Evolutionary conservation across 2,888 invertebrate genomes (phyloP), one percentile per base, ranked within the genome.

Genomic region (Hypselothyrea guttata): DNA sequence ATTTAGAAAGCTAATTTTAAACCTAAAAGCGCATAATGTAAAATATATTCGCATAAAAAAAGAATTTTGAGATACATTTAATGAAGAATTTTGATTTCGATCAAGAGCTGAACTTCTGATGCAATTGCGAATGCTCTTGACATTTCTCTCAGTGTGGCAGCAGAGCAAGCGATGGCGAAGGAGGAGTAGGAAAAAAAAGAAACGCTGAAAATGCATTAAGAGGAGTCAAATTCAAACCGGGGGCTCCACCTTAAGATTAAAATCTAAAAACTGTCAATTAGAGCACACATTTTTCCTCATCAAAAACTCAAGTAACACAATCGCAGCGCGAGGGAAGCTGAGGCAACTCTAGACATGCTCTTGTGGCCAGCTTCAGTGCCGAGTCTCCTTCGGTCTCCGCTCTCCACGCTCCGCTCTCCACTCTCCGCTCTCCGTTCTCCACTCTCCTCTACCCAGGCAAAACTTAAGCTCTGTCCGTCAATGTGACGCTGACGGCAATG

Each of bases 241-340:
- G 31, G 13, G n/a, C 13, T 46, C 37, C 46, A 55, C 49, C 61
- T 65, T 61, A 77, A 86, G 87, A 87, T 87, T 87, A 87, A 86
- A 87, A 87, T 87, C 87, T 87, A 77, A 82, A 82, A 86, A 87
- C 79, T 87, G 87, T 87, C 87, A 87, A 87, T 87, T 87, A 87
- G 87, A 84, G 87, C 87, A 78, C 78, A 78, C 78, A 87, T 86
- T 86, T 84, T 78, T 78, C 79, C 81, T 76, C 81, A 78, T 78
- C 84, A 82, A 82, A 84, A 74, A 9, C 57, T 70, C 60, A 60
- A 73, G 64, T 67, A 77, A 66, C 74, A 58, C 65, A 72, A 60
- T 30, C 27, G 15, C 16, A 40, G 33, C 7, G 12, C 15, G 41
- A 12, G 16, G 13, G 22, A 35, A 33, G n/a, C 12, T 16, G 18